Conservation (phyloP, 2,888 invertebrate genomes). For the Dusona sp. region DNA sequence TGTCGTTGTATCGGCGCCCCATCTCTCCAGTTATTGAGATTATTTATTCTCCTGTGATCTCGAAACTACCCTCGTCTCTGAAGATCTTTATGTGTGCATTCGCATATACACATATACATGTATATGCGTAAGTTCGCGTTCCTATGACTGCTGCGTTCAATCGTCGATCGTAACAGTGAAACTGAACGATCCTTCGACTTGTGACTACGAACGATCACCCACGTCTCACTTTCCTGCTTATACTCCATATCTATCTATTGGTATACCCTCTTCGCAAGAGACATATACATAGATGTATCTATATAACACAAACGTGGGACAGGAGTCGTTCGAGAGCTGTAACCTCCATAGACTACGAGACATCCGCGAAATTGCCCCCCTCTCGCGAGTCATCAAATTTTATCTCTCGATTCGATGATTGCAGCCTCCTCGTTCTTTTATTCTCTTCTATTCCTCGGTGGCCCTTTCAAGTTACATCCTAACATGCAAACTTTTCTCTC, state of each 20-base stretch:
- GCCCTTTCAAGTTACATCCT: conserved; percentile 48
- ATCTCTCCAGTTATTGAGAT: conserved; percentile 60
- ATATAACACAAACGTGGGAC: conserved; percentile 58
- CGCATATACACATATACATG: background rate
- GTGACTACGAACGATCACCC: conserved; percentile 59
- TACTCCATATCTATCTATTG: conserved; percentile 58
- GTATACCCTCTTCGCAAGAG: conserved; percentile 8
- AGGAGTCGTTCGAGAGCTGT: conserved; percentile 60
- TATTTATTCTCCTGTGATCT: conserved; percentile 64
- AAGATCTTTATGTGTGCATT: conserved; percentile 15
- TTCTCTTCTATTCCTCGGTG: conserved; percentile 37
- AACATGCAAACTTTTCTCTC: conserved; percentile 63
- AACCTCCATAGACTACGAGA: conserved; percentile 56
- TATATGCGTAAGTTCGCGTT: conserved; percentile 14
- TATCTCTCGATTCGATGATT: conserved; percentile 69
- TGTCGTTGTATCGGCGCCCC: conserved; percentile 24
- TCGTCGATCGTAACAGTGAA: conserved; percentile 70
- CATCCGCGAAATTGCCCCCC: conserved; percentile 32
- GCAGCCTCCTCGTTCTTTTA: conserved; percentile 52
- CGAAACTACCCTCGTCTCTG: conserved; percentile 45
- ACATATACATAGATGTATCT: conserved; percentile 34
- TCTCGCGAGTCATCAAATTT: conserved; percentile 67
- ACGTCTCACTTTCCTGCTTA: conserved; percentile 36
- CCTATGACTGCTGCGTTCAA: conserved; percentile 57
- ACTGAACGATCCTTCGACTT: conserved; percentile 67